Percentiles rank a stretch among this genome's conserved stretches.
Evolutionary conservation across 2,888 invertebrate species (phyloP).

Genomic region (Phytoseiulus persimilis): DNA sequence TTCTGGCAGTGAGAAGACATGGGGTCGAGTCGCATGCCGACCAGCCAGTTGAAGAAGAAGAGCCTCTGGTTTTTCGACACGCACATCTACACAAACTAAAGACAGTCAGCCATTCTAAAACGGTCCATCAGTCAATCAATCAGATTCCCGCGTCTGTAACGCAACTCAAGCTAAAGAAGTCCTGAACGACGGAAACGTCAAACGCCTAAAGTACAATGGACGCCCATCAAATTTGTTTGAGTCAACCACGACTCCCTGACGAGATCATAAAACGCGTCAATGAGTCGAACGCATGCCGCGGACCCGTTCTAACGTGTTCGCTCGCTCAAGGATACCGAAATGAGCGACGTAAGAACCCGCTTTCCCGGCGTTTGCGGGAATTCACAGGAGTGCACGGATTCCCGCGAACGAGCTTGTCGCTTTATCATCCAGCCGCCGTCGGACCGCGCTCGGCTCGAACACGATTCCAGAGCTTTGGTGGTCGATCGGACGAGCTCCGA

Average conservation of each 20-base stretch:
- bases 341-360: too few species aligned
- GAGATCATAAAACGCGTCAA: too few species aligned
- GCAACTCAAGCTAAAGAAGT: neutral
- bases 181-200: neutral
- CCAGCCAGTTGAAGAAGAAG: neutral
- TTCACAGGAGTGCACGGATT: too few species aligned
- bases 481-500: neutral
- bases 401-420: too few species aligned
- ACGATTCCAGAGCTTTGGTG: neutral
- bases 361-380: too few species aligned
- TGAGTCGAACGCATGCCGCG: too few species aligned
- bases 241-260: too few species aligned
- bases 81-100: neutral
- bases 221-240: neutral
- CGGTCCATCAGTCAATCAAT: neutral
- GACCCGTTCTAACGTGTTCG: too few species aligned
- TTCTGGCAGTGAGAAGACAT: neutral
- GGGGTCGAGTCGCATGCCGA: neutral
- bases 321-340: too few species aligned
- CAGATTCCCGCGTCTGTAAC: neutral
- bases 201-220: neutral
- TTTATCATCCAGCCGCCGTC: neutral
- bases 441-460: neutral
- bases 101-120: neutral
- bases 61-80: neutral